Evolutionary conservation across 2,113 vertebrate species (phyloP), one percentile per base, ranked within the genome.

Genomic region (Theropithecus gelada): DNA sequence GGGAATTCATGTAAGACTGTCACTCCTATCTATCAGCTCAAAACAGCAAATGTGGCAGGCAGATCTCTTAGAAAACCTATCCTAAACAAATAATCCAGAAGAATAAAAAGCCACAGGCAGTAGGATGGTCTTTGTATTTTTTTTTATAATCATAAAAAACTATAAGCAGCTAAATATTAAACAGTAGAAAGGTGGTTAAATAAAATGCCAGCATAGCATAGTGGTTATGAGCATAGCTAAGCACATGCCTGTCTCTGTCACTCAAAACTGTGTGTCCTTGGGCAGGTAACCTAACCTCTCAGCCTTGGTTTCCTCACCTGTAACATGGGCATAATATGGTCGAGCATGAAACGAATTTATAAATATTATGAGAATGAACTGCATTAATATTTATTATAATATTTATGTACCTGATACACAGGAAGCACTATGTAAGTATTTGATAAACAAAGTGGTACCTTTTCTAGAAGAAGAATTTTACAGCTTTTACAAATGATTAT

Each of bases 401-500:
- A 59, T 81, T 84, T 90, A 45, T 55, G 30, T 84, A 76, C 22
- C 27, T 59, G 12, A 55, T 66, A 43, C 10, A 79, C 11, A 35
- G 45, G 81, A 88, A 87, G 23, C 20, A 75, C 50, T 57, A 16
- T 3, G 35, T 90, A 93, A 84, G 25, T 17, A 88, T 84, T 52
- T 91, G 48, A 90, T 79, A 72, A 96, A 94, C 35, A 43, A 76
- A 92, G n/a, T 52, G 30, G n/a, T 38, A 75, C 4, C 6, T 90
- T 80, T 97, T 30, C 40, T 76, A 91, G 64, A 32, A 40, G 45
- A 78, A 59, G 30, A 85, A 70, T 80, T 93, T 87, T 78, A 8
- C 20, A 86, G 10, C n/a, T 93, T 87, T 97, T 82, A 90, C 25
- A 86, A 87, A 88, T 64, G 32, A 79, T 59, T 38, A 95, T 20